phyloP scores from a whole-genome alignment of 2,797 vertebrate genomes.

The Enteromius unitaeniatus region DNA sequence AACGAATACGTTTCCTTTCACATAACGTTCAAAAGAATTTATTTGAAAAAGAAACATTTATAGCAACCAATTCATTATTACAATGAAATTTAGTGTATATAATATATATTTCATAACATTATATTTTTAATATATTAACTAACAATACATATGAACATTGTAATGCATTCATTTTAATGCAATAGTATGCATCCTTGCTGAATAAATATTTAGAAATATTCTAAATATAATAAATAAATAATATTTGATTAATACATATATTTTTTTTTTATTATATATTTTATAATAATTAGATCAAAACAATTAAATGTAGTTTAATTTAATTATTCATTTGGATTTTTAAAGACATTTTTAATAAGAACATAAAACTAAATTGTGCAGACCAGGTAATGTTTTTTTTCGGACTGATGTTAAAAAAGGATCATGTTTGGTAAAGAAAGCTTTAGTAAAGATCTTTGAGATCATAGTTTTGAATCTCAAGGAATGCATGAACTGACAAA shows the following conservation, averaged over 20 bases:
- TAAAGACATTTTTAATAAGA: neutral
- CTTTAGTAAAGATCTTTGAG: neutral
- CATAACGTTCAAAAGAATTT: neutral
- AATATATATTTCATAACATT: neutral
- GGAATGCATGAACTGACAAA: neutral
- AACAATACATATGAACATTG: neutral
- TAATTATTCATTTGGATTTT: neutral
- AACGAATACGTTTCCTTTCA: neutral
- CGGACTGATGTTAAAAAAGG: neutral
- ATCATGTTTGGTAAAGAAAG: neutral
- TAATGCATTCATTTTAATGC: neutral
- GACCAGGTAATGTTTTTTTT: neutral
- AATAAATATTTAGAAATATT: neutral
- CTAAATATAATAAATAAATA: neutral
- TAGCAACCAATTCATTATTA: neutral
- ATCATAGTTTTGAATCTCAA: neutral
- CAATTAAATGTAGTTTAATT: neutral
- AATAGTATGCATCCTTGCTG: neutral
- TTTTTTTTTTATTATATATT: too few species aligned
- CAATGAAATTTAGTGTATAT: neutral
- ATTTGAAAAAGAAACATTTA: neutral
- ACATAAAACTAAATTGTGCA: neutral
- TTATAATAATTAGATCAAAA: too few species aligned
- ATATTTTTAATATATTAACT: neutral
- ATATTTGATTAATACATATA: too few species aligned